Base-by-base conservation (phyloP, 2,888 invertebrate species). In the Psylliodes chrysocephalus region DNA sequence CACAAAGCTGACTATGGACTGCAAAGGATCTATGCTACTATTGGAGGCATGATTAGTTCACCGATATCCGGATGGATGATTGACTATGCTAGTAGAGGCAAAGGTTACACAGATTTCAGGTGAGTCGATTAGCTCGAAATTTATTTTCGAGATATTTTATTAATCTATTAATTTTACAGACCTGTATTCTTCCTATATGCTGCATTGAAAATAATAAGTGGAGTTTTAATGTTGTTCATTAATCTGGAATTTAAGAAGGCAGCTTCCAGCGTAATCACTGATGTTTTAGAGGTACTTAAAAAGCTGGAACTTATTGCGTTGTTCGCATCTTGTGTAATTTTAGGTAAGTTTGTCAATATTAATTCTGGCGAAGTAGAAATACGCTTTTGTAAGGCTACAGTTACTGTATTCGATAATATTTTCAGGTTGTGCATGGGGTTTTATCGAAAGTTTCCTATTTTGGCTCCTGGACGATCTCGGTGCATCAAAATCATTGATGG, bases 151-250 rank as follows among this genome's bases (percentile, higher is more conserved):
- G n/a, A n/a, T n/a, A n/a, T n/a, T n/a, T n/a, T n/a, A n/a, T n/a
- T n/a, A n/a, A n/a, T n/a, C n/a, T 7, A 44, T 18, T 55, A 54
- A 2, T 66, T 14, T 81, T 83, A 35, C 84, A 91, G 91, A 73
- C 91, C 91, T n/a, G 90, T 91, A 42, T 92, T 92, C 79, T 91
- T 90, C 79, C 78, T 92, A 67, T 92, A 92, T 79, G 90, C 91
- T 1, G 86, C 85, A 1, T 77, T 92, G 72, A 91, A 92, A 80
- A 82, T 91, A 1, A 80, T 88, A 5, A 90, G 90, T 18, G 91
- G 89, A 0, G 79, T 85, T 4, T 78, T 91, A 47, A 91, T 92
- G 86, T 79, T 92, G 71, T 86, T 88, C 75, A 90, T 92, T 63
- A 89, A 91, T 78, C 82, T 92, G 73, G 89, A 91, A 80, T 92